Percentiles rank a stretch among this genome's conserved stretches.
These are phyloP conservation scores for Drosophila nigrodunni DNA, from an alignment of 1,140 invertebrate species.

Conservation along the genomic window DNA sequence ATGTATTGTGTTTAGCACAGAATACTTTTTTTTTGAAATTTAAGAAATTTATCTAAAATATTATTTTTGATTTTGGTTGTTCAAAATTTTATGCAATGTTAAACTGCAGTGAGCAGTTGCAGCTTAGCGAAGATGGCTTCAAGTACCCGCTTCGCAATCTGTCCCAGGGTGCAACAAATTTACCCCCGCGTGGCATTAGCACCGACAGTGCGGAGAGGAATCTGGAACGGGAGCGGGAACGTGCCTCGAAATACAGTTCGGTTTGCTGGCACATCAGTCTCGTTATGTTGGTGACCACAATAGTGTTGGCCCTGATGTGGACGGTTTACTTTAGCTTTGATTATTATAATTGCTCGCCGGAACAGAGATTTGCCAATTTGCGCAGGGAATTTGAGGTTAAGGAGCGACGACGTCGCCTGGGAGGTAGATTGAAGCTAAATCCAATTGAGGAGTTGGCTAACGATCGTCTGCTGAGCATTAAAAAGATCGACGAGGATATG, in stretches of 20 bases:
- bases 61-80: not conserved
- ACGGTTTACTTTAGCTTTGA: constrained; percentile 10
- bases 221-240: not conserved
- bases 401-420: constrained; percentile 49
- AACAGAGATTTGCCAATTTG: constrained; percentile 21
- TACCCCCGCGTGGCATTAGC: not conserved
- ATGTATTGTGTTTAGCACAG: constrained; percentile 20
- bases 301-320: constrained; percentile 49
- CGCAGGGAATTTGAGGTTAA: not conserved
- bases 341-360: constrained; percentile 10
- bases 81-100: constrained; percentile 38
- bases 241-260: constrained; percentile 11
- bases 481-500: constrained; percentile 40
- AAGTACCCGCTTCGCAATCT: constrained; percentile 11
- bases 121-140: not conserved
- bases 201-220: not conserved
- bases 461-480: constrained; percentile 35
- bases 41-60: not conserved
- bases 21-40: not conserved
- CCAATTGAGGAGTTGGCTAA: constrained; percentile 53
- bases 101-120: constrained; percentile 14
- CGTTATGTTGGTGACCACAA: constrained; percentile 22
- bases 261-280: constrained; percentile 30
- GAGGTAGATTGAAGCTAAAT: constrained; percentile 35
- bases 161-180: not conserved